phyloP scores from a whole-genome alignment of 2,797 vertebrate species.

The Chrysocyon brachyurus region DNA sequence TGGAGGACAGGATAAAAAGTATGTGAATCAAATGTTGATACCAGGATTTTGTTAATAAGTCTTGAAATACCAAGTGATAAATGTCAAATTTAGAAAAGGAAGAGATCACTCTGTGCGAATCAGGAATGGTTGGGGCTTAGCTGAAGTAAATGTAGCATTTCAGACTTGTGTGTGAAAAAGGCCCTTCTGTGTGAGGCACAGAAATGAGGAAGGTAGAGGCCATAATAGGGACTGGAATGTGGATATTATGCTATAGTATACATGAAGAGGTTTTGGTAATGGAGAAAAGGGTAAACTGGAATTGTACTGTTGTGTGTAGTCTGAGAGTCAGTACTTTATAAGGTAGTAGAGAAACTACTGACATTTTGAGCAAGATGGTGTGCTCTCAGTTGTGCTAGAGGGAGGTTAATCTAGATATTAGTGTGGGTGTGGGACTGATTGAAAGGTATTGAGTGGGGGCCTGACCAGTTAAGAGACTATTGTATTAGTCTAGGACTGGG shows the following conservation, averaged over 20 bases:
- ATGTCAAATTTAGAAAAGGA: conserved; percentile 23
- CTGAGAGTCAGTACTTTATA: neutral
- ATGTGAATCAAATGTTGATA: neutral
- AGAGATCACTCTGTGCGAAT: neutral
- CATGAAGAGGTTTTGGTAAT: neutral
- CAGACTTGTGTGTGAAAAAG: neutral
- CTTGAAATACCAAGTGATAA: neutral
- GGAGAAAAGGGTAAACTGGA: neutral
- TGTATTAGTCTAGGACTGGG: neutral
- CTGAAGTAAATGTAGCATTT: neutral
- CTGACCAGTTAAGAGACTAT: neutral
- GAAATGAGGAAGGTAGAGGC: neutral
- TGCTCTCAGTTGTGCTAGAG: neutral
- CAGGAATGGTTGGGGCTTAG: neutral
- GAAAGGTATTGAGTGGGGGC: neutral
- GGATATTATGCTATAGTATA: neutral
- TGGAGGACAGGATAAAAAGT: neutral
- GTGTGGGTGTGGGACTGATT: neutral
- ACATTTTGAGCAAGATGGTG: neutral
- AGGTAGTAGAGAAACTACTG: neutral
- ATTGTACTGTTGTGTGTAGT: neutral
- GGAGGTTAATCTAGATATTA: conserved; percentile 5
- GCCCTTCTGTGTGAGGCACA: neutral
- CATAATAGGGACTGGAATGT: neutral
- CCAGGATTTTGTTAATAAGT: neutral